Conservation (phyloP, 2,797 vertebrate genomes). For the Poecilia wingei region DNA sequence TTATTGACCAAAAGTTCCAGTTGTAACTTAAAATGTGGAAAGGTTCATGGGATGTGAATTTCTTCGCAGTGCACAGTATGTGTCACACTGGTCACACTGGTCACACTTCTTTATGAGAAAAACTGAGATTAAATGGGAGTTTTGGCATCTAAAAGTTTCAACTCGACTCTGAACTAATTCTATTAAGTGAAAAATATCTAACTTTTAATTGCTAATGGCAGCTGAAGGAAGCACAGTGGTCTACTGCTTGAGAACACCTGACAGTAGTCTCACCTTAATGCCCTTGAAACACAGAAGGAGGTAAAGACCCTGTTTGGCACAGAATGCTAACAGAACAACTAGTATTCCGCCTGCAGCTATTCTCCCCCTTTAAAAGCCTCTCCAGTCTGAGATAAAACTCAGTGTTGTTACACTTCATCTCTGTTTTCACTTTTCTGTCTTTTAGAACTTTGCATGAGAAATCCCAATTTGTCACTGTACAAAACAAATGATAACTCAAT, state of each 20-base stretch:
- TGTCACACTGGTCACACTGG: neutral
- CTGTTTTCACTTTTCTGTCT: neutral
- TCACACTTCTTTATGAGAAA: neutral
- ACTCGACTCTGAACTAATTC: neutral
- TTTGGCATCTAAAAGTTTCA: neutral
- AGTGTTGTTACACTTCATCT: neutral
- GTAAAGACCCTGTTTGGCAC: neutral
- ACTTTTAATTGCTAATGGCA: neutral
- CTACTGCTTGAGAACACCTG: neutral
- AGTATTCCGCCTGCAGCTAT: slow-evolving; percentile 1
- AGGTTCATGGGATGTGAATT: neutral
- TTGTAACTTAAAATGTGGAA: neutral
- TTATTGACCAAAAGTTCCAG: neutral
- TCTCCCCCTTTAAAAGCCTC: neutral
- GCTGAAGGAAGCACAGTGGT: neutral
- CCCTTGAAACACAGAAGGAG: neutral
- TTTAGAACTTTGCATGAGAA: neutral
- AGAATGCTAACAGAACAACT: slow-evolving; percentile 3
- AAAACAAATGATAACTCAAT: neutral
- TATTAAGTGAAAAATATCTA: neutral
- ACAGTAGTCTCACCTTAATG: neutral
- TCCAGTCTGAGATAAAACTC: neutral
- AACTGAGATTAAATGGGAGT: neutral
- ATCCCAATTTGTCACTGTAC: neutral
- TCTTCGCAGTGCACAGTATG: neutral